Evolutionary conservation across 2,797 vertebrate genomes (phyloP).

Genomic region (Dendrocincla fuliginosa): DNA sequence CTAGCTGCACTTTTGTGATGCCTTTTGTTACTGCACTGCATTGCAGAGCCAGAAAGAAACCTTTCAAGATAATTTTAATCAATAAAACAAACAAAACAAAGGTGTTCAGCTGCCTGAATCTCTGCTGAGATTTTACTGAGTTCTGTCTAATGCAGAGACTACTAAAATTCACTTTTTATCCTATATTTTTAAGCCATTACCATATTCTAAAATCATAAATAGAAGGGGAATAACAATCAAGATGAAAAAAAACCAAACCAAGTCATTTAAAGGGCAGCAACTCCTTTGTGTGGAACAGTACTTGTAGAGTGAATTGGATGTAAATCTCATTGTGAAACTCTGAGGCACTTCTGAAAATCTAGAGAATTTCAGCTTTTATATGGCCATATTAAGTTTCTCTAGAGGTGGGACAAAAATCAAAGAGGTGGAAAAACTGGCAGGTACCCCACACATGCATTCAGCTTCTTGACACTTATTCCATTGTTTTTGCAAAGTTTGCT

Average conservation of each 20-base stretch:
- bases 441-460: not conserved
- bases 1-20: not conserved
- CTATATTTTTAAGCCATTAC: not conserved
- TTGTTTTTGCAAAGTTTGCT: not conserved
- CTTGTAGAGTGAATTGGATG: not conserved
- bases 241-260: not conserved
- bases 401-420: not conserved
- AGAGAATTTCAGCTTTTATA: not conserved
- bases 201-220: not conserved
- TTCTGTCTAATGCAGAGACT: not conserved
- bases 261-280: not conserved
- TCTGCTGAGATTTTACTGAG: slow-evolving; percentile 8
- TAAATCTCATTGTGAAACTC: not conserved
- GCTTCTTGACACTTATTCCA: not conserved
- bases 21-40: not conserved
- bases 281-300: not conserved
- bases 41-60: slow-evolving; percentile 1
- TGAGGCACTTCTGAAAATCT: not conserved
- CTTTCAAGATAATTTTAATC: slow-evolving; percentile 32
- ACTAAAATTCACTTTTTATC: not conserved
- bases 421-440: not conserved
- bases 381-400: not conserved
- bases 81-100: not conserved
- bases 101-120: not conserved
- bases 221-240: not conserved